Base-by-base conservation (phyloP, 2,797 vertebrate species). In the Manis javanica region DNA sequence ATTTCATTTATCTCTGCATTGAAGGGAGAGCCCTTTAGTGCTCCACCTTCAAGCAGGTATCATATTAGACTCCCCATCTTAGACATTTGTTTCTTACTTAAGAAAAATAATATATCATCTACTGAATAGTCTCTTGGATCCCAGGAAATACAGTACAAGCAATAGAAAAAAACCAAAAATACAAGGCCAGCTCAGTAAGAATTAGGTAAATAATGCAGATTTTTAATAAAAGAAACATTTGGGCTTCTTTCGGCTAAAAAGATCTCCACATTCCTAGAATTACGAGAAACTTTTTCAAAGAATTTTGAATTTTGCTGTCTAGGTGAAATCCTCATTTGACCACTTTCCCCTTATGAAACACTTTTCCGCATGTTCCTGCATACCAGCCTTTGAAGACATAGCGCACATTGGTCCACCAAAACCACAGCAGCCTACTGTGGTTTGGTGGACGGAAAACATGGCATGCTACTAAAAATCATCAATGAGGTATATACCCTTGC, bases 171-270 rank as follows among this genome's bases (percentile, higher is more conserved):
- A 81, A 90, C 10, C 13, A 59, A 51, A 68, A 85, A 37, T 23
- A 51, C 69, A 96, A 92, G 8, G 19, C 37, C 23, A 13, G 16
- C 34, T 92, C 86, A 57, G 55, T 59, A 55, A 79, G 14, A 57
- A 18, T 64, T 26, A 64, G 16, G 9, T 64, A 83, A 78, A 82
- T 75, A 29, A 16, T 55, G 51, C 82, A 51, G 14, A 79, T 63
- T 91, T 93, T 81, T 86, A 46, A 85, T 90, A 51, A 84, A 66
- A 87, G 31, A 87, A 95, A 53, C 16, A 69, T 24, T 64, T 53
- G 37, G 42, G 29, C 3, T 86, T 93, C 39, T 87, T 95, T 91
- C 51, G 39, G 24, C 37, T 69, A 68, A 64, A n/a, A 83, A 71
- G 59, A 81, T 31, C 37, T 66, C 57, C 59, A 78, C 16, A 53